Percentiles rank a stretch among this genome's conserved stretches.
Evolutionary conservation across 2,888 invertebrate genomes (phyloP).

Genomic region (Latrodectus elegans): DNA sequence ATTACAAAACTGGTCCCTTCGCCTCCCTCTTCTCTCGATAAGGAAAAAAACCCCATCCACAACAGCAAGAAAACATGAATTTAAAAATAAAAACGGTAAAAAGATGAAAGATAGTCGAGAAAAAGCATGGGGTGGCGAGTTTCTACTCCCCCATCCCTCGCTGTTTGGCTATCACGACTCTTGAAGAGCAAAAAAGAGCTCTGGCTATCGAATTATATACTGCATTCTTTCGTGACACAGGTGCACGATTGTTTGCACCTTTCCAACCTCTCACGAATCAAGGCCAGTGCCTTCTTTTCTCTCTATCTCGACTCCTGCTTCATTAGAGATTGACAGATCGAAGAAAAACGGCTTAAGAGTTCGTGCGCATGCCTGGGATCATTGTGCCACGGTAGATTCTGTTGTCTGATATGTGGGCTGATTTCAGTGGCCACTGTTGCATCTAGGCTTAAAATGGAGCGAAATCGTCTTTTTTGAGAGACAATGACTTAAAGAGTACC

Average conservation of each 20-base stretch:
- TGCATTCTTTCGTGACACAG: slow-evolving; percentile 58
- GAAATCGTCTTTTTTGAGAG: too few species aligned
- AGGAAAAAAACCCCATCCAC: slow-evolving; percentile 12
- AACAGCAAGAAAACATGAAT: slow-evolving; percentile 6
- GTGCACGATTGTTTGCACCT: slow-evolving; percentile 53
- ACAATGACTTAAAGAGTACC: too few species aligned
- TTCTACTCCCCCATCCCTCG: background rate
- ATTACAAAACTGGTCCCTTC: slow-evolving; percentile 53
- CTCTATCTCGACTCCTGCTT: background rate
- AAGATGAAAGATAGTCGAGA: background rate
- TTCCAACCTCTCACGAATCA: slow-evolving; percentile 2
- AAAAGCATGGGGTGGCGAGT: slow-evolving; percentile 11
- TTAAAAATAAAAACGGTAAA: slow-evolving; percentile 15
- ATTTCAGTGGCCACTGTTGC: too few species aligned
- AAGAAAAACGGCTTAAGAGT: background rate
- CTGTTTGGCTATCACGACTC: slow-evolving; percentile 35
- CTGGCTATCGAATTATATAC: slow-evolving; percentile 47
- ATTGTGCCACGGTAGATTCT: too few species aligned
- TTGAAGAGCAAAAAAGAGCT: background rate
- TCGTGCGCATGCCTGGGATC: too few species aligned
- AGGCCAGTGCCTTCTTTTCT: slow-evolving; percentile 13
- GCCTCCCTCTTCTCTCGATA: background rate
- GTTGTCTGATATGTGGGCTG: too few species aligned
- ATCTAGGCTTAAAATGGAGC: too few species aligned
- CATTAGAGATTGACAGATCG: slow-evolving; percentile 18